Conservation (phyloP, 1,140 invertebrate genomes). For the Whitmania pigra region DNA sequence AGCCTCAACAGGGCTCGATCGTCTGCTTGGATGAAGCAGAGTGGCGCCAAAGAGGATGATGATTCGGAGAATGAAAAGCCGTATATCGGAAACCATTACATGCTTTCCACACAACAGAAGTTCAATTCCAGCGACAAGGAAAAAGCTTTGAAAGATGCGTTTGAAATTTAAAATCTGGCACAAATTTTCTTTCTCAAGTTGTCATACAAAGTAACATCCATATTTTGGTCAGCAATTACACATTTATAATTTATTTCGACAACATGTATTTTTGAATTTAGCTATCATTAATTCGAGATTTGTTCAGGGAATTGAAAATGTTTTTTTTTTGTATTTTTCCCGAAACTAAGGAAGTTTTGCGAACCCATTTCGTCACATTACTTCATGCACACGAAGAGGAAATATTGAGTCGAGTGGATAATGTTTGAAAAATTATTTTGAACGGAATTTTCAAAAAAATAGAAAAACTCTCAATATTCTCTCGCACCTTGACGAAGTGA, state of each 20-base stretch:
- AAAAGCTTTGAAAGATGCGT: slow-evolving; percentile 9
- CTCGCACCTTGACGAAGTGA: too few relatives aligned
- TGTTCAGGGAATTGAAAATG: slow-evolving; percentile 3
- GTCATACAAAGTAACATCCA: background rate
- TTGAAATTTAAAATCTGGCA: background rate
- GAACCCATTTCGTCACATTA: too few relatives aligned
- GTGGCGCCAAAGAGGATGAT: too few relatives aligned
- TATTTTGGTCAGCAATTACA: background rate
- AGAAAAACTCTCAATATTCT: too few relatives aligned
- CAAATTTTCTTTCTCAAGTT: background rate
- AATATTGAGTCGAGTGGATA: too few relatives aligned
- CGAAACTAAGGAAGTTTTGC: too few relatives aligned
- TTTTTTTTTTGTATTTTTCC: background rate
- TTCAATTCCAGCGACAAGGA: background rate
- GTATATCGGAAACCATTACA: slow-evolving; percentile 6
- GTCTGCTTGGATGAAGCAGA: background rate
- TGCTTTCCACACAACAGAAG: background rate
- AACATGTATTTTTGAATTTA: slow-evolving; percentile 11
- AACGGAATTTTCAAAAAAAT: too few relatives aligned
- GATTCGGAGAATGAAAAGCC: slow-evolving; percentile 1
- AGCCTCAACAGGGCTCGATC: background rate
- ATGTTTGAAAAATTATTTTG: too few relatives aligned
- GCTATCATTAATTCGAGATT: background rate
- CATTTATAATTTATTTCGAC: background rate
- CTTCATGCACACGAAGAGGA: too few relatives aligned